Evolutionary conservation across 2,888 invertebrate genomes (phyloP).

Genomic region (Drosophila infuscata): DNA sequence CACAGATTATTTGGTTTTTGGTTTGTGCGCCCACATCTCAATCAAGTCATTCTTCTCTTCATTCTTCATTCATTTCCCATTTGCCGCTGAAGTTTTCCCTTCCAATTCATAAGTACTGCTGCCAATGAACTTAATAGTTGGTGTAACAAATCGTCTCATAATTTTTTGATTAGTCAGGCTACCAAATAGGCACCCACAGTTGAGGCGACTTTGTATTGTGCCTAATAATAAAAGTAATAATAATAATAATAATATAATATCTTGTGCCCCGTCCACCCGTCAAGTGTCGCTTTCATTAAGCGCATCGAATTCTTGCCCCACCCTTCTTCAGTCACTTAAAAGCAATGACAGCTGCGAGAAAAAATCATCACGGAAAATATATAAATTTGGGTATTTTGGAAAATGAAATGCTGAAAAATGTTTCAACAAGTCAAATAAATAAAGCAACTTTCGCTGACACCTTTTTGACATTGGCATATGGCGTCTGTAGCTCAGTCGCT

Average conservation of each 20-base stretch:
- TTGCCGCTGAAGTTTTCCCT: neutral
- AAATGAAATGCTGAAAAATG: constrained; percentile 35
- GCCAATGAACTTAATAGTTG: constrained; percentile 57
- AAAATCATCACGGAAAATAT: constrained; percentile 31
- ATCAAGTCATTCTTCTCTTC: constrained; percentile 51
- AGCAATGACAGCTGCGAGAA: constrained; percentile 62
- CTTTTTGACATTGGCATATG: constrained; percentile 65
- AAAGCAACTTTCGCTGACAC: constrained; percentile 57
- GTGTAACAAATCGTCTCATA: constrained; percentile 74
- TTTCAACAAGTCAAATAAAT: constrained; percentile 63
- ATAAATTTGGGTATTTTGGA: constrained; percentile 4
- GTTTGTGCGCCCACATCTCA: constrained; percentile 67
- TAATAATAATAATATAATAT: constrained; percentile 38
- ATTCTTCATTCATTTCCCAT: constrained; percentile 11
- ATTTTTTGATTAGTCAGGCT: constrained; percentile 75
- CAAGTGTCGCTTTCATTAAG: constrained; percentile 75
- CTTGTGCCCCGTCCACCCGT: constrained; percentile 9
- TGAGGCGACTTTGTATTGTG: neutral
- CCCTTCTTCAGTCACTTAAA: constrained; percentile 42
- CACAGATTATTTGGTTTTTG: constrained; percentile 32
- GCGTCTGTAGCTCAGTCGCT: constrained; percentile 34
- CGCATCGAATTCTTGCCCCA: constrained; percentile 64
- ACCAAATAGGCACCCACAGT: constrained; percentile 26
- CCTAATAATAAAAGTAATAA: constrained; percentile 6
- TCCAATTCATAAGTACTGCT: constrained; percentile 12